phyloP scores from a whole-genome alignment of 2,113 vertebrate species.

The Formicarius rufipectus region DNA sequence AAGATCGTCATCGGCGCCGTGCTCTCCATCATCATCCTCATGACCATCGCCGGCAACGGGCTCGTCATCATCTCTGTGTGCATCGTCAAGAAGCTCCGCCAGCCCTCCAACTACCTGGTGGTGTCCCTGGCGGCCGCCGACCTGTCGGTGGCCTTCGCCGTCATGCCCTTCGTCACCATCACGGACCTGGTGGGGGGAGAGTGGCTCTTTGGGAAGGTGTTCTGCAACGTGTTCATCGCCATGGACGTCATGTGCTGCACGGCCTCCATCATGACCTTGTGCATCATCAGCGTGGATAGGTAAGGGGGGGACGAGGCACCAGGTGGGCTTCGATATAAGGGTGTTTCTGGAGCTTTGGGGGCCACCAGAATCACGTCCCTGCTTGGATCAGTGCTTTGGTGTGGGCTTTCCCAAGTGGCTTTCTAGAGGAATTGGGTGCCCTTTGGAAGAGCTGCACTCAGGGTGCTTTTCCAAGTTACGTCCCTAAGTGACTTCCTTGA shows the following conservation, averaged over 20 bases:
- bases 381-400: neutral
- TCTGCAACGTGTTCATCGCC: constrained; percentile 82
- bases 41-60: constrained; percentile 75
- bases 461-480: neutral
- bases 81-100: constrained; percentile 80
- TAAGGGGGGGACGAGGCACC: neutral
- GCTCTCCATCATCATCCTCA: constrained; percentile 77
- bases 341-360: neutral
- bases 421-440: neutral
- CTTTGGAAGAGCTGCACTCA: neutral
- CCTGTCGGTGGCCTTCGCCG: constrained; percentile 77
- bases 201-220: constrained; percentile 81
- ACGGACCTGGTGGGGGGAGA: constrained; percentile 80
- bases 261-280: constrained; percentile 80
- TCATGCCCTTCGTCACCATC: constrained; percentile 84
- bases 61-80: constrained; percentile 81
- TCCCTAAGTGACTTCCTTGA: neutral
- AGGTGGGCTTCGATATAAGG: fast-evolving
- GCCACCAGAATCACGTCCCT: fast-evolving
- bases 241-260: constrained; percentile 85
- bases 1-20: constrained; percentile 76
- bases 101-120: constrained; percentile 82
- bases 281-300: constrained; percentile 84
- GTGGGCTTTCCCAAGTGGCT: neutral
- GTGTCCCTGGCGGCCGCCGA: constrained; percentile 77